A percentile compares a stretch with the other conserved stretches of the same genome.
Evolutionary conservation across 1,140 invertebrate genomes (phyloP).

Genomic region (Drosophila rufa): DNA sequence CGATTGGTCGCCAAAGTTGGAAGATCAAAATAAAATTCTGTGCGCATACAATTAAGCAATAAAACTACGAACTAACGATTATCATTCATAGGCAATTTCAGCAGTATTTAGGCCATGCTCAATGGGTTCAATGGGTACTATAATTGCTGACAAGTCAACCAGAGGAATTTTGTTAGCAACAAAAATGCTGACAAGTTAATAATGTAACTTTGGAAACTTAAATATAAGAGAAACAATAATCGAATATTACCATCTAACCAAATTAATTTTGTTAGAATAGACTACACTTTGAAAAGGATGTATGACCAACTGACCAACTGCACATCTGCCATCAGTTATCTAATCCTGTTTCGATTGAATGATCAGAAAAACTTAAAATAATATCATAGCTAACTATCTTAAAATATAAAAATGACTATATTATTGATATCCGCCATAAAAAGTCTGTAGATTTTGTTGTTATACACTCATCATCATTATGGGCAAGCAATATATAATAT

Average conservation of each 20-base stretch:
- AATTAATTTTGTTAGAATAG: no score
- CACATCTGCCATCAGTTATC: not conserved
- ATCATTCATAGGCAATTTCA: not conserved
- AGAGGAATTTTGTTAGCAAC: not conserved
- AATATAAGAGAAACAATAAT: not conserved
- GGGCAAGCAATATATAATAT: not conserved
- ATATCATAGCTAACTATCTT: slow-evolving; percentile 24
- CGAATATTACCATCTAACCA: not conserved
- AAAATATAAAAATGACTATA: slow-evolving; percentile 4
- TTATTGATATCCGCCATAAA: not conserved
- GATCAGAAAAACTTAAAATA: slow-evolving; percentile 1
- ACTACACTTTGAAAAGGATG: no score
- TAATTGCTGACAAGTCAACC: not conserved
- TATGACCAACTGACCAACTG: not conserved
- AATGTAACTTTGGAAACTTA: not conserved
- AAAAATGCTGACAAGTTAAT: not conserved
- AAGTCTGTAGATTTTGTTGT: not conserved
- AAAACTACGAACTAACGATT: slow-evolving; percentile 10
- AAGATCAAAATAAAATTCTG: not conserved
- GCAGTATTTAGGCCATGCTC: not conserved
- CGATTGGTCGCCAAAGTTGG: slow-evolving; percentile 9
- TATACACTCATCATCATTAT: no score
- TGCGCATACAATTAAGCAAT: slow-evolving; percentile 1
- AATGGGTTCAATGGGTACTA: not conserved
- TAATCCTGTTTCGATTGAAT: slow-evolving; percentile 1